These are phyloP conservation scores for Scolopax bukidnonensis DNA, from an alignment of 2,797 vertebrate genomes.

Conservation along the genomic window DNA sequence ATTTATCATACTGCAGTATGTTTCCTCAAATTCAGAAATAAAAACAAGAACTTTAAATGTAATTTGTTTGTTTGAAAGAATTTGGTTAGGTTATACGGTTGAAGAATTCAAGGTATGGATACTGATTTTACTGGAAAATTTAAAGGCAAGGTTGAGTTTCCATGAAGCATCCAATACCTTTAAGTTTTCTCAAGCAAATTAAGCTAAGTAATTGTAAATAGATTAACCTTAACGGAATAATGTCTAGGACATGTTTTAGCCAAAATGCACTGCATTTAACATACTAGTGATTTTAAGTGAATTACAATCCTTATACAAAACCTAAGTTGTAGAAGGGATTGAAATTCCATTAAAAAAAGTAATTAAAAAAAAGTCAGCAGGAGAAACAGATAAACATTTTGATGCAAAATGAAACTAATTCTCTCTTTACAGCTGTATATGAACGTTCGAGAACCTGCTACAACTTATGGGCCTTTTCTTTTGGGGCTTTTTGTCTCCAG, in stretches of 20 bases:
- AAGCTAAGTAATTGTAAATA: neutral
- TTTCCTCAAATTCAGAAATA: conserved; percentile 31
- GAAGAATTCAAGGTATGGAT: neutral
- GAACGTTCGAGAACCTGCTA: neutral
- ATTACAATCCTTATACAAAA: conserved; percentile 45
- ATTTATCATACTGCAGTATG: neutral
- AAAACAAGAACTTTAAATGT: neutral
- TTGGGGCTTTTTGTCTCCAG: neutral
- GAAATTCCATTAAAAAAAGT: conserved; percentile 49
- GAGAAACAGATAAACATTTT: conserved; percentile 58
- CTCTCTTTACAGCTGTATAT: conserved; percentile 21
- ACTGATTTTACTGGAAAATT: neutral
- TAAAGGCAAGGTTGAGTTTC: conserved; percentile 3
- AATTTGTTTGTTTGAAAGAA: neutral
- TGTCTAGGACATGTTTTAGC: neutral
- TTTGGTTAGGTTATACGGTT: neutral
- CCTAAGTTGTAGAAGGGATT: neutral
- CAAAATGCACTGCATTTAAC: conserved; percentile 69
- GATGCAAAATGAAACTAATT: conserved; percentile 68
- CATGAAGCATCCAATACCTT: conserved; percentile 11
- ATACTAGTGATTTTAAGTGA: conserved; percentile 48
- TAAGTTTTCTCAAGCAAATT: neutral
- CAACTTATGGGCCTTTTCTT: neutral
- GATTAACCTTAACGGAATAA: neutral
- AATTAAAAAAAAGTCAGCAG: conserved; percentile 1